Conservation (phyloP, 2,113 vertebrate genomes). For the Bubalus kerabau region DNA sequence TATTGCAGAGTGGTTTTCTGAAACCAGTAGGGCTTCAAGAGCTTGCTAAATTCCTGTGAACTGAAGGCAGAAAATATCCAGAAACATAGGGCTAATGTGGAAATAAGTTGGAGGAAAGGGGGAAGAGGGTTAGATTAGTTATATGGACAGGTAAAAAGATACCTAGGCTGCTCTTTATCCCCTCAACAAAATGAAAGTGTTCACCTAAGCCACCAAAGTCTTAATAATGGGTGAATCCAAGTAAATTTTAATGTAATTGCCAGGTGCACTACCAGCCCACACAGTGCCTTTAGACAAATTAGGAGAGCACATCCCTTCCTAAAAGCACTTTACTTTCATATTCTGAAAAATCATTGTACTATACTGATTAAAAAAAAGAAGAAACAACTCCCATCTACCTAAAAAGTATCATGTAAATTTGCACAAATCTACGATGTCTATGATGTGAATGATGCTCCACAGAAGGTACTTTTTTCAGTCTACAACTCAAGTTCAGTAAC, state of each 20-base stretch:
- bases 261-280: neutral
- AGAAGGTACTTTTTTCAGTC: neutral
- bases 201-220: neutral
- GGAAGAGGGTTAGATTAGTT: neutral
- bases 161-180: neutral
- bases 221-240: neutral
- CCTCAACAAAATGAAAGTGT: neutral
- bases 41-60: neutral
- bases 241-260: neutral
- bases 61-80: neutral
- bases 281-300: neutral
- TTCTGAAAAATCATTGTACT: neutral
- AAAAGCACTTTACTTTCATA: neutral
- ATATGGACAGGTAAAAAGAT: neutral
- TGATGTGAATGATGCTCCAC: neutral
- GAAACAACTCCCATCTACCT: neutral
- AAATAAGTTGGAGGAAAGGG: neutral
- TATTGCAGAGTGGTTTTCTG: neutral
- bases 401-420: neutral
- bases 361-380: neutral
- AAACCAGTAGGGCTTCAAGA: neutral
- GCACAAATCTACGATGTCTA: neutral
- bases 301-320: neutral
- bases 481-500: neutral
- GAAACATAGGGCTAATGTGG: neutral